Evolutionary conservation across 2,797 vertebrate genomes (phyloP).

Genomic region (Anolis apletophallus): DNA sequence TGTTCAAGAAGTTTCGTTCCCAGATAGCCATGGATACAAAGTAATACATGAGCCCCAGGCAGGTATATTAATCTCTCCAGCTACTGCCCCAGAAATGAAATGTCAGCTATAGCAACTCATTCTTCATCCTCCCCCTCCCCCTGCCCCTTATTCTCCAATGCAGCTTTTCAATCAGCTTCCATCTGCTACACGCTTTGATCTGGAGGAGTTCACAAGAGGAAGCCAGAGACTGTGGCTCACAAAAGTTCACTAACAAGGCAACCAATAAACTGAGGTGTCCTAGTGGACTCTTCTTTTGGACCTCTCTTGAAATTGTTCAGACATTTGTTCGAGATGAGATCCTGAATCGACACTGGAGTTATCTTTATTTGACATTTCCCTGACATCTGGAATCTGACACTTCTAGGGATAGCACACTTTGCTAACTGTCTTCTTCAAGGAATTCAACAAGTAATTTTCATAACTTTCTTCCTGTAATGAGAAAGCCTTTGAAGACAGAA

Average conservation of each 20-base stretch:
- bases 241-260: background rate
- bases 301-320: background rate
- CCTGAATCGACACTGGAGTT: no score
- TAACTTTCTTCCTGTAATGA: no score
- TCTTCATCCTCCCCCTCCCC: background rate
- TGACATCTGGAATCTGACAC: background rate
- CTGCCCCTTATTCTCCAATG: background rate
- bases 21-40: background rate
- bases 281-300: background rate
- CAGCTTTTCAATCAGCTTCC: background rate
- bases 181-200: background rate
- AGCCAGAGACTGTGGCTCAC: background rate
- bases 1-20: background rate
- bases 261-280: background rate
- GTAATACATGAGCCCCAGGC: background rate
- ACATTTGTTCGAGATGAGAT: background rate
- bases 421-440: no score
- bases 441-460: no score
- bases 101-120: accelerated
- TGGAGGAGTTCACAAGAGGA: background rate
- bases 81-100: background rate
- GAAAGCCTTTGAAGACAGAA: no score
- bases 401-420: no score
- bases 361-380: background rate
- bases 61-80: background rate